A percentile compares a stretch with the other conserved stretches of the same genome.
phyloP scores from a whole-genome alignment of 2,797 vertebrate genomes.

The Apodemus agrarius region DNA sequence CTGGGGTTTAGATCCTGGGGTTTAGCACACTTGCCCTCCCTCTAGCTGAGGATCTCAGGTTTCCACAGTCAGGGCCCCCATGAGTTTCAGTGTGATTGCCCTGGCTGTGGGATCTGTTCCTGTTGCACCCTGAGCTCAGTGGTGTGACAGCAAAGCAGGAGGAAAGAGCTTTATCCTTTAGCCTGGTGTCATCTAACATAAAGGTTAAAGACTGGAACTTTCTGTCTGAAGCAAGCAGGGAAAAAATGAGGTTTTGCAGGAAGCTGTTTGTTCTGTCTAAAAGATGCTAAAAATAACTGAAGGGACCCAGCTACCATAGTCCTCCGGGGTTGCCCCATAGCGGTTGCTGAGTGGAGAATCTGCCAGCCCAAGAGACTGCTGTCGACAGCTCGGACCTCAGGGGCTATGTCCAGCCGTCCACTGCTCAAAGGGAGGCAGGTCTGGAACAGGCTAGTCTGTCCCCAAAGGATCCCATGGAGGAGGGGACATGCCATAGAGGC shows the following conservation, averaged over 20 bases:
- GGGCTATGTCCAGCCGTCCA: not conserved
- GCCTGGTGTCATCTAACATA: not conserved
- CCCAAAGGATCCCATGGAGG: not conserved
- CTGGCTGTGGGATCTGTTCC: not conserved
- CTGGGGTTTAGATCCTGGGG: not conserved
- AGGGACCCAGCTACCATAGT: not conserved
- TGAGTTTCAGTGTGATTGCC: not conserved
- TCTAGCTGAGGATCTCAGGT: not conserved
- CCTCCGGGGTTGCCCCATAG: not conserved
- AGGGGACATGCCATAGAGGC: not conserved
- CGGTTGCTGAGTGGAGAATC: not conserved
- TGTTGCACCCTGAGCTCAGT: not conserved
- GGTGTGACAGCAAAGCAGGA: no score
- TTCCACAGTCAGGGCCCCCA: not conserved
- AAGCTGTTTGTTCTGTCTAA: constrained; percentile 44
- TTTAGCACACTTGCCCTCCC: not conserved
- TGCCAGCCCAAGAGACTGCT: not conserved
- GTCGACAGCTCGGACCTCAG: not conserved
- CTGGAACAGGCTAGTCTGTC: not conserved
- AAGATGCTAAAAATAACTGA: constrained; percentile 40
- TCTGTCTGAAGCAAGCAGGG: constrained; percentile 64
- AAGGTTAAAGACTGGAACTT: constrained; percentile 63
- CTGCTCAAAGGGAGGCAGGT: not conserved
- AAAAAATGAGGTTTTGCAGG: constrained; percentile 27
- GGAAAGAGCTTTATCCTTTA: not conserved